Evolutionary conservation across 2,797 vertebrate genomes (phyloP), one percentile per base, ranked within the genome.

Genomic region (Xerus rutilus): DNA sequence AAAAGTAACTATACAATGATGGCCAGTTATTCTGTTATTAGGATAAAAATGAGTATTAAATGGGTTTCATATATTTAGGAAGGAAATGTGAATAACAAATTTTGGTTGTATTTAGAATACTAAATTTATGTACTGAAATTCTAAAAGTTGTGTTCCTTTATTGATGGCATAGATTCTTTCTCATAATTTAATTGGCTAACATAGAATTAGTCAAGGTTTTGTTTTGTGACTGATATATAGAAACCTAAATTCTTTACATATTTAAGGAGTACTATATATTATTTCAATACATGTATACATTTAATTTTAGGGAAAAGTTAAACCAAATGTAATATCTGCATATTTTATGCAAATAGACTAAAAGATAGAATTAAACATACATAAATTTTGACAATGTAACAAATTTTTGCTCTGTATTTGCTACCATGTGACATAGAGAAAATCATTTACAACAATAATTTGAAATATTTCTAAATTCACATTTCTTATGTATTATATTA

Each of bases 401-500:
- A 91, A 43, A 70, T 74, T 52, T 88, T 10, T 5, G 2, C 0
- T 79, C 21, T 30, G 6, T 10, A 76, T 54, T 95, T 96, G 47
- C 18, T 86, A 49, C 11, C 13, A 83, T 43, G 47, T 82, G 86
- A 77, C 9, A 82, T 43, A 87, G 43, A 78, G 3, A 7, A 90
- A 96, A 88, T 64, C 0, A 64, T 79, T 95, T 78, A 52, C 30
- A 52, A 25, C 5, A 82, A 85, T 49, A 90, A 85, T 94, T 4
- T 89, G 70, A 96, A 87, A 45, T 77, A 10, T 96, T 89, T 70
- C 45, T 89, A 86, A 94, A 62, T 73, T 65, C 77, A 52, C 12
- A 25, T 84, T 84, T 95, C 47, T 86, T 76, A 78, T 52, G 0
- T 76, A 54, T n/a, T 88, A 91, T 96, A 83, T 76, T 2, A 85